A percentile compares a stretch with the other conserved stretches of the same genome.
Conservation (phyloP, 2,888 invertebrate species). For the Drosophila merina region DNA sequence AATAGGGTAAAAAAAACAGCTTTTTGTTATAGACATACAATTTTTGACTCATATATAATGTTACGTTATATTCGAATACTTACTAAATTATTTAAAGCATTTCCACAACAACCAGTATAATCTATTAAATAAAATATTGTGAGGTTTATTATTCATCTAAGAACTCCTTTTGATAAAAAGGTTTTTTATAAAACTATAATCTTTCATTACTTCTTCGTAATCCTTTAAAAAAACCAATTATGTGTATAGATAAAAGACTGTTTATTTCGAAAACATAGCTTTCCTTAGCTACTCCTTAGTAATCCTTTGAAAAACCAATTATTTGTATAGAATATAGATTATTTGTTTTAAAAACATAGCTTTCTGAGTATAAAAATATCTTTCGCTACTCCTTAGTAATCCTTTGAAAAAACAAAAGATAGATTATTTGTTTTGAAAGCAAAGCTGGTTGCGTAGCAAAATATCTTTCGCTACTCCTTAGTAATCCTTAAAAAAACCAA, state of each 20-base stretch:
- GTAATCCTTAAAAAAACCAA: not conserved
- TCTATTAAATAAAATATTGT: no score
- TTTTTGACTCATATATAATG: no score
- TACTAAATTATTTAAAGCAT: no score
- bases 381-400: not conserved
- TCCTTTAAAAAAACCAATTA: not conserved
- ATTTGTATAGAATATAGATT: not conserved
- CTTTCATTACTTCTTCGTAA: not conserved
- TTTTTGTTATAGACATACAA: no score
- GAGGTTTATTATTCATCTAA: no score
- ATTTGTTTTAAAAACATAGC: not conserved
- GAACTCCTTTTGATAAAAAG: no score
- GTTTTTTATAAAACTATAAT: no score
- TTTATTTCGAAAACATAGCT: not conserved
- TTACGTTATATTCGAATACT: no score
- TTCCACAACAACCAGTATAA: no score
- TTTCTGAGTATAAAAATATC: not conserved
- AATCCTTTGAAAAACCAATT: not conserved
- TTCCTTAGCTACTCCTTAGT: not conserved
- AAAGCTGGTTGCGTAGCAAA: no score
- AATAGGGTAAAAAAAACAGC: no score
- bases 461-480: not conserved
- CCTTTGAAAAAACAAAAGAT: not conserved
- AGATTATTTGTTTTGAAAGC: not conserved
- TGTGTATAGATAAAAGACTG: not conserved